phyloP scores from a whole-genome alignment of 2,797 vertebrate species.

The Threskiornis aethiopicus region DNA sequence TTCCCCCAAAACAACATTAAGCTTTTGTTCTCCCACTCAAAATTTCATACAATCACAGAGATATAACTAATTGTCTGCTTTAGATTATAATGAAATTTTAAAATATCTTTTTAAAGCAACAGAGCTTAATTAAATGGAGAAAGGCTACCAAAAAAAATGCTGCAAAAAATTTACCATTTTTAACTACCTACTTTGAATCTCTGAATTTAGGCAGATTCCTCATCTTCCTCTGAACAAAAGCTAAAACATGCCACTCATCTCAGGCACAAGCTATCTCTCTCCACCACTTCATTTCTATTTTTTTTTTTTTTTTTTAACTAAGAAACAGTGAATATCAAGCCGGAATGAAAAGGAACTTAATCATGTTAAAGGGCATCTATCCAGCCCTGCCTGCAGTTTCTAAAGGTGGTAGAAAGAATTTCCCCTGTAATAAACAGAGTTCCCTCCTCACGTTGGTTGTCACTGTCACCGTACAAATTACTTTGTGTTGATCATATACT shows the following conservation, averaged over 20 bases:
- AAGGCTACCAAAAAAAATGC: background rate
- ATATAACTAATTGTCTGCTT: background rate
- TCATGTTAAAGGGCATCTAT: background rate
- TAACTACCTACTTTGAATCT: background rate
- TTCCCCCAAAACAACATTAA: slow-evolving; percentile 41
- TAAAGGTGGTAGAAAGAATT: background rate
- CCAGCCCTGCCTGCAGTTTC: background rate
- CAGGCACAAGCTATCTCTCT: background rate
- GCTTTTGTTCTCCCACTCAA: slow-evolving; percentile 32
- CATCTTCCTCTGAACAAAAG: background rate
- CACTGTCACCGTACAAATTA: background rate
- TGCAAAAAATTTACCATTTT: background rate
- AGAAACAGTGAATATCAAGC: background rate
- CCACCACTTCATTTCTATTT: background rate
- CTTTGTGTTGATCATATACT: background rate
- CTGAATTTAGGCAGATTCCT: background rate
- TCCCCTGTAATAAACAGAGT: background rate
- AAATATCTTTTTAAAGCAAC: background rate
- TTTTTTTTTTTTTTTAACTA: background rate
- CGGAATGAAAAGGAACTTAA: background rate
- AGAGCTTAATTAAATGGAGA: background rate
- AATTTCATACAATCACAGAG: background rate
- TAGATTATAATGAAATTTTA: background rate
- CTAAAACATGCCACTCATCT: background rate
- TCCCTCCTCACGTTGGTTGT: background rate